Evolutionary conservation across 2,113 vertebrate genomes (phyloP).

Genomic region (Shinisaurus crocodilurus): DNA sequence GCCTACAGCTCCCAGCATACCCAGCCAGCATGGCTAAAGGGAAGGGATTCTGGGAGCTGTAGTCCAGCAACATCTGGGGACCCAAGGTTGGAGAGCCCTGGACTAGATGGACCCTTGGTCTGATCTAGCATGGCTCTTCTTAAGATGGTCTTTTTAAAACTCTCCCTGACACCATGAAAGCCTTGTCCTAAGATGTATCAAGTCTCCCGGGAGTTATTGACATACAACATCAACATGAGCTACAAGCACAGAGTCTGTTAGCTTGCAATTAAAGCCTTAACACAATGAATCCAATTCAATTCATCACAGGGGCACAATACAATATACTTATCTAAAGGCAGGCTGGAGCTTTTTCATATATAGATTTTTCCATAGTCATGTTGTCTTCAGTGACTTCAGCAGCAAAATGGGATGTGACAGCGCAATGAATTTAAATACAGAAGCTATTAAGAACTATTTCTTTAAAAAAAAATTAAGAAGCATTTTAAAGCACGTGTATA

Average conservation of each 20-base stretch:
- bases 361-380: background rate
- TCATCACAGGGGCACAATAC: background rate
- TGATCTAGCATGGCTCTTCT: too few relatives aligned
- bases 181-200: background rate
- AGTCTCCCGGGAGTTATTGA: background rate
- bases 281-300: constrained; percentile 1
- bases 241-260: background rate
- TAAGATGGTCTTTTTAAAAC: background rate
- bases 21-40: background rate
- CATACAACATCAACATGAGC: constrained; percentile 6
- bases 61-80: too few relatives aligned
- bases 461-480: background rate
- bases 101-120: too few relatives aligned
- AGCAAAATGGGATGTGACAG: background rate
- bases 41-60: background rate
- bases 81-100: too few relatives aligned
- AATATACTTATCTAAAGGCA: background rate
- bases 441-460: background rate
- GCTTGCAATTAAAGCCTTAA: background rate
- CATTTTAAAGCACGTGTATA: background rate
- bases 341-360: background rate
- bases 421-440: background rate
- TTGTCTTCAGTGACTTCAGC: constrained; percentile 1
- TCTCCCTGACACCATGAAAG: accelerated
- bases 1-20: background rate